Conservation (phyloP, 2,113 vertebrate genomes). For the Apaloderma vittatum region DNA sequence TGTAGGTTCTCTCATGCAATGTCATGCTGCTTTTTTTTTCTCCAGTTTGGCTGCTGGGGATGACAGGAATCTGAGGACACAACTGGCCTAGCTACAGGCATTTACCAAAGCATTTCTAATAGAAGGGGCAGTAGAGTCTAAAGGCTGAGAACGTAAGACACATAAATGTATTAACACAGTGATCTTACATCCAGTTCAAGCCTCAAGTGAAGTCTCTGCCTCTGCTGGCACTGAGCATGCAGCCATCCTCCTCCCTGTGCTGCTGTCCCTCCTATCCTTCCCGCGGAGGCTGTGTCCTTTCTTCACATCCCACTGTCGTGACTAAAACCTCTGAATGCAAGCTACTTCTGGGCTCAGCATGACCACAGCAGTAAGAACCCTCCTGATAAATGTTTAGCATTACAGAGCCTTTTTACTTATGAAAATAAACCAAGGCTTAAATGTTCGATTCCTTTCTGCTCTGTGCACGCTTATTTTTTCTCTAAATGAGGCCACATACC, state of each 20-base stretch:
- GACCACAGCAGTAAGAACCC: background rate
- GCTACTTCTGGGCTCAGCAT: background rate
- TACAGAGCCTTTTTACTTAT: conserved; percentile 8
- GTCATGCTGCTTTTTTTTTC: background rate
- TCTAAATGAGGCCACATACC: conserved; percentile 36
- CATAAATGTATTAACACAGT: too few relatives aligned
- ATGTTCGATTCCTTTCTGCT: conserved; percentile 10
- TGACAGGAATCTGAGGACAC: background rate
- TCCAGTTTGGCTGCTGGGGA: background rate
- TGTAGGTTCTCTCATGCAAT: background rate
- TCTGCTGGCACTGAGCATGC: background rate
- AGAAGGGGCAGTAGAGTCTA: background rate
- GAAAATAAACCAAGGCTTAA: conserved; percentile 25
- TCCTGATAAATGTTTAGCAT: conserved; percentile 34
- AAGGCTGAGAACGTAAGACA: background rate
- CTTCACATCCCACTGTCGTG: background rate
- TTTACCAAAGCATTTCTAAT: background rate
- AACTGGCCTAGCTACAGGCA: background rate
- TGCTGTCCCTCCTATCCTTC: background rate
- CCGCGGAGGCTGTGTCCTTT: background rate
- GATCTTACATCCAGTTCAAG: background rate
- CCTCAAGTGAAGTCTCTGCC: background rate
- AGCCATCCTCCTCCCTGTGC: background rate
- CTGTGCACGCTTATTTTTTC: conserved; percentile 21
- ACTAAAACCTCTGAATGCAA: background rate